Conservation (phyloP, 2,797 vertebrate genomes). For the Spinus olivaceus region DNA sequence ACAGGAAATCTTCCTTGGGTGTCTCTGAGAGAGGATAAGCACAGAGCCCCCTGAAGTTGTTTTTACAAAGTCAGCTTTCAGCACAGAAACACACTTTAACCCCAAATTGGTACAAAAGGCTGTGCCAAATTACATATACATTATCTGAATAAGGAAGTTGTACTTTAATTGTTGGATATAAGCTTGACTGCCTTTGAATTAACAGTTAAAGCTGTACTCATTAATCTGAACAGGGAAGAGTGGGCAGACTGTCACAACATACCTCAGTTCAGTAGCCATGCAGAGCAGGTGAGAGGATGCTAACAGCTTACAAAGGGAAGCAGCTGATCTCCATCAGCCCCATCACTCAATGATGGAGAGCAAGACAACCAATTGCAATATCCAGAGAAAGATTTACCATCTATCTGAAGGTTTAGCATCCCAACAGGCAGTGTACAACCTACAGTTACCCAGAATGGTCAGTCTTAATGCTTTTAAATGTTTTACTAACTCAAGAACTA, state of each 20-base stretch:
- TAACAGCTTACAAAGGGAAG: conserved; percentile 42
- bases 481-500: conserved; percentile 28
- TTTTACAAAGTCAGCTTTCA: neutral
- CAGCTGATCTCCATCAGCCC: conserved; percentile 50
- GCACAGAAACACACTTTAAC: neutral
- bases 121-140: neutral
- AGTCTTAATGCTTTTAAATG: conserved; percentile 55
- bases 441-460: conserved; percentile 56
- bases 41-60: neutral
- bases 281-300: conserved; percentile 61
- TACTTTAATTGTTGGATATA: conserved; percentile 76
- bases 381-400: conserved; percentile 6
- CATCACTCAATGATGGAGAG: neutral
- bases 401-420: conserved; percentile 18
- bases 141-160: conserved; percentile 62
- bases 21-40: neutral
- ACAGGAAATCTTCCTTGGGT: neutral
- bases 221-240: conserved; percentile 75
- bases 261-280: conserved; percentile 72
- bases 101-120: conserved; percentile 9
- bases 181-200: conserved; percentile 79
- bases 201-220: conserved; percentile 76
- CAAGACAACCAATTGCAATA: conserved; percentile 17
- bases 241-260: conserved; percentile 75
- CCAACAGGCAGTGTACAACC: neutral